Evolutionary conservation across 1,140 invertebrate species (phyloP).

Genomic region (Hetaerina americana): DNA sequence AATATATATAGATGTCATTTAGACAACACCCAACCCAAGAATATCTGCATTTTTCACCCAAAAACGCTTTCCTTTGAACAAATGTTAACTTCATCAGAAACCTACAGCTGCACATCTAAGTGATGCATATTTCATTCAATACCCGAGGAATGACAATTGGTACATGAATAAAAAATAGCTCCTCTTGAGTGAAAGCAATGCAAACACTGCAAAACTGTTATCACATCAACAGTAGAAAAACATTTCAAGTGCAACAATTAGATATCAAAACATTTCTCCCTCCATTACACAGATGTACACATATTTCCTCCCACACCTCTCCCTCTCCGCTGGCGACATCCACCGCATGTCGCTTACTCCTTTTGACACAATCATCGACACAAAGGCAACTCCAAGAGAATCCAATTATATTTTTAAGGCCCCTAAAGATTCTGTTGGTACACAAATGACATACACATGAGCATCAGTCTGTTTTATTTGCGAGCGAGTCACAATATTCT

Average conservation of each 20-base stretch:
- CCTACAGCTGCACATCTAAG: too few species aligned
- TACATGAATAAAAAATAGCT: neutral
- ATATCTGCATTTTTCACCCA: too few species aligned
- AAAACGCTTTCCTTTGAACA: too few species aligned
- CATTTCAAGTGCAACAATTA: neutral
- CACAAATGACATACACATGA: neutral
- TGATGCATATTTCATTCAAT: too few species aligned
- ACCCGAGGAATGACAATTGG: neutral
- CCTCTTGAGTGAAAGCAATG: neutral
- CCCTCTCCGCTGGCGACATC: neutral
- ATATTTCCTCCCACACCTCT: neutral
- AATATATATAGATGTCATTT: too few species aligned
- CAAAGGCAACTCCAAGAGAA: neutral
- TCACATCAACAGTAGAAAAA: neutral
- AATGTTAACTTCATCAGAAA: too few species aligned
- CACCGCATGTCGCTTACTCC: neutral
- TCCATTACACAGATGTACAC: neutral
- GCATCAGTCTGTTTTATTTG: neutral
- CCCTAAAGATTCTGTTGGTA: neutral
- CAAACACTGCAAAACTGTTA: neutral
- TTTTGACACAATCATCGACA: neutral
- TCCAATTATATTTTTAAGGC: neutral
- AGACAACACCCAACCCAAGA: too few species aligned
- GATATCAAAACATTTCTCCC: neutral
- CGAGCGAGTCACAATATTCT: neutral